These are phyloP conservation scores for Montipora efflorescens DNA, from an alignment of 64 coral and sea anemone species.

Conservation along the genomic window DNA sequence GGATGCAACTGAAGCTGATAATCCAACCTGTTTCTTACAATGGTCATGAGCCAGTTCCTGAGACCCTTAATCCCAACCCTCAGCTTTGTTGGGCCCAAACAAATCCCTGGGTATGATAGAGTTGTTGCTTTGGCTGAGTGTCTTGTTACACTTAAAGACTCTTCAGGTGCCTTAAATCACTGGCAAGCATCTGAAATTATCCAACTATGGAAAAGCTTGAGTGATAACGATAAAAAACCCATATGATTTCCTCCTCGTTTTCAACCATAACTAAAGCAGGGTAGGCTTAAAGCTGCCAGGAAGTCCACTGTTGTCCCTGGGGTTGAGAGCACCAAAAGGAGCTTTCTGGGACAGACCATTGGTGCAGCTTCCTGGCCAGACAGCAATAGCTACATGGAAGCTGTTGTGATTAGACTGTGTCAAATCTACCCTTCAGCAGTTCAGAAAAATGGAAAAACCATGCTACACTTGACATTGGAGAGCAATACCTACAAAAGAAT, in stretches of 20 bases:
- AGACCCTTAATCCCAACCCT: not conserved
- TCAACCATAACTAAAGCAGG: conserved; percentile 10
- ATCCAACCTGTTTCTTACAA: conserved; percentile 21
- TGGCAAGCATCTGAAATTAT: not conserved
- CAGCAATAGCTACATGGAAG: conserved; percentile 75
- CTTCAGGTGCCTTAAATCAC: not conserved
- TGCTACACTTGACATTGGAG: conserved; percentile 1
- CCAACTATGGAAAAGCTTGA: conserved; percentile 7
- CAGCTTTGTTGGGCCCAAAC: not conserved
- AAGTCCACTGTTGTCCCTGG: conserved; percentile 47
- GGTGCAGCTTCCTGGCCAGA: conserved; percentile 64
- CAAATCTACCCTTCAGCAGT: not conserved
- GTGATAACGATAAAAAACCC: not conserved
- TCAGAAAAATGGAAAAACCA: not conserved
- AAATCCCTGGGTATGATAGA: conserved; percentile 19
- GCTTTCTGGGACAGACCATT: conserved; percentile 51
- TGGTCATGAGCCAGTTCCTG: not conserved
- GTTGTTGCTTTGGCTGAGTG: conserved; percentile 13
- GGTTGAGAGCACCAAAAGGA: conserved; percentile 25
- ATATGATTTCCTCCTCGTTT: not conserved
- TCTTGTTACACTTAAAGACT: conserved; percentile 8
- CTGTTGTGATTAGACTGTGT: not conserved
- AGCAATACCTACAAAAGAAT: conserved; percentile 20
- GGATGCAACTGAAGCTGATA: conserved; percentile 23
- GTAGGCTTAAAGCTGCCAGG: conserved; percentile 10